Percentiles rank a stretch among this genome's conserved stretches.
These are phyloP conservation scores for Cryptotermes secundus DNA, from an alignment of 1,140 invertebrate species.

Conservation along the genomic window DNA sequence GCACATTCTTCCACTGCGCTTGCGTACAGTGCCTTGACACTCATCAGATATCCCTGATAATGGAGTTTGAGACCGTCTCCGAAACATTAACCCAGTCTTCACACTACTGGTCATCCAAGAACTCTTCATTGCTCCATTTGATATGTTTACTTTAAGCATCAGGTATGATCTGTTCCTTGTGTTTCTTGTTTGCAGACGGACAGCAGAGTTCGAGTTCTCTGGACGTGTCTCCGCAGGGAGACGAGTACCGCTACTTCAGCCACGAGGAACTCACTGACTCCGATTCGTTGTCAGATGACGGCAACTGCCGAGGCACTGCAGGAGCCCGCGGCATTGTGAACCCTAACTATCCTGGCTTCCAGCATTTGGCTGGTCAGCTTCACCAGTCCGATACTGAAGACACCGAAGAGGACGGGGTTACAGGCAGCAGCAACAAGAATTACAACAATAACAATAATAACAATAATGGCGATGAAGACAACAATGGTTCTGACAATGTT, in stretches of 20 bases:
- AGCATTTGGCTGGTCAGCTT: slow-evolving; percentile 46
- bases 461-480: slow-evolving; percentile 37
- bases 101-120: too few species aligned
- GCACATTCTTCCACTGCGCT: too few species aligned
- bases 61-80: too few species aligned
- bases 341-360: slow-evolving; percentile 73
- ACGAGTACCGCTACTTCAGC: slow-evolving; percentile 38
- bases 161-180: too few species aligned
- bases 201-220: slow-evolving; percentile 36
- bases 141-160: too few species aligned
- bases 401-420: slow-evolving; percentile 46
- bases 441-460: slow-evolving; percentile 44
- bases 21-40: too few species aligned
- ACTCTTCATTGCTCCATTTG: too few species aligned
- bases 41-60: too few species aligned
- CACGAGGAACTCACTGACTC: slow-evolving; percentile 43
- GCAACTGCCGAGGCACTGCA: slow-evolving; percentile 41
- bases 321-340: slow-evolving; percentile 66
- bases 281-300: slow-evolving; percentile 47
- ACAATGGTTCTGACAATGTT: slow-evolving; percentile 29
- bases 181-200: slow-evolving; percentile 25
- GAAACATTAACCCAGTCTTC: too few species aligned
- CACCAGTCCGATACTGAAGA: slow-evolving; percentile 52
- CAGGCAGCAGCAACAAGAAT: slow-evolving; percentile 43
- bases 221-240: slow-evolving; percentile 37